Evolutionary conservation across 2,113 vertebrate species (phyloP).

Genomic region (Falco punctatus): DNA sequence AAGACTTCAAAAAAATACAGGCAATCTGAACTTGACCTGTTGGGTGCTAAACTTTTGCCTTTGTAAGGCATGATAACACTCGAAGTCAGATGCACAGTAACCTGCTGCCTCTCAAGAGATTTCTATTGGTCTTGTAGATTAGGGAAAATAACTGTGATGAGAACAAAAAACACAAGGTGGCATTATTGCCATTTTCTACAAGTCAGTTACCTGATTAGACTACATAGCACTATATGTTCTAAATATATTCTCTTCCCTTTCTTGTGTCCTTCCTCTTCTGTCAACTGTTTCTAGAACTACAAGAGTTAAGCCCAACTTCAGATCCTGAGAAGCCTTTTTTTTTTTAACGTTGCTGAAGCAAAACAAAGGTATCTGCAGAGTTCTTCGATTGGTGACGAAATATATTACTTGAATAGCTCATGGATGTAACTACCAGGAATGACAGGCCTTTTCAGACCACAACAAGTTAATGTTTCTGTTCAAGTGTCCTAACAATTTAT

Average conservation of each 20-base stretch:
- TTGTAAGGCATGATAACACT: neutral
- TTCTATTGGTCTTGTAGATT: neutral
- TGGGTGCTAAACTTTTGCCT: neutral
- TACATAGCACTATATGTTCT: fast-evolving
- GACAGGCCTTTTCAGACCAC: neutral
- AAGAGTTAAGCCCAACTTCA: neutral
- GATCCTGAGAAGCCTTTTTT: neutral
- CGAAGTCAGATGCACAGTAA: neutral
- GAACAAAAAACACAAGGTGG: conserved; percentile 24
- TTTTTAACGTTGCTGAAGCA: neutral
- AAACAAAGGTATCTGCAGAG: neutral
- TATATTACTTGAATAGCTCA: neutral
- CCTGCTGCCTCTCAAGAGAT: neutral
- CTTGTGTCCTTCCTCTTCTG: neutral
- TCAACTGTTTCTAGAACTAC: neutral
- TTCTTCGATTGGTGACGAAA: neutral
- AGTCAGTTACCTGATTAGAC: neutral
- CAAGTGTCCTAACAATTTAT: neutral
- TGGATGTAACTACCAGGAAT: neutral
- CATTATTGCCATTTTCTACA: conserved; percentile 20
- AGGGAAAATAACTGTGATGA: neutral
- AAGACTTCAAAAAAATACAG: neutral
- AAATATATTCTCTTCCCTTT: neutral
- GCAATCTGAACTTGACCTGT: neutral
- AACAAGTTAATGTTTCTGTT: neutral